Base-by-base conservation (phyloP, 2,888 invertebrate genomes). In the Kryphioiulus occultus region DNA sequence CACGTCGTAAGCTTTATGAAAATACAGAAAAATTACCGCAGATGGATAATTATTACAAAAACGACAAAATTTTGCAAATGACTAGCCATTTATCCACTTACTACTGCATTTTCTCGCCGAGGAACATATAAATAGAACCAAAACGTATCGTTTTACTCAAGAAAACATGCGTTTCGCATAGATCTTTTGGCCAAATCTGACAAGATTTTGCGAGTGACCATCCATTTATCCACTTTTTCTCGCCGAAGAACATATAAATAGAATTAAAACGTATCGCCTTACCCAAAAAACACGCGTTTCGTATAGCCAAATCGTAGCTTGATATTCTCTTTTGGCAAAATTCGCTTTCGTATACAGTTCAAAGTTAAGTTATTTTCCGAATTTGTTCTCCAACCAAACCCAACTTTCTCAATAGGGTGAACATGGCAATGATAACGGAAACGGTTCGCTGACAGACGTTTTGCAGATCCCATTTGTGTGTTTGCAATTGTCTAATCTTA, bases 401-500 rank as follows among this genome's bases (percentile, higher is more conserved):
- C 30, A 78, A 78, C 30, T 78, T 78, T 30, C 78, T 30, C 26
- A 78, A 78, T 30, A 78, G 10, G 30, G 30, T 78, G 78, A 12
- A 78, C 78, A 15, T 78, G 0, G 78, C 78, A 78, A 30, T 5
- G 85, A 85, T 85, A 85, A 44, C 85, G 44, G 85, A 85, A 85
- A 85, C 35, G 85, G 39, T 19, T 10, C 9, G 26, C 44, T 85
- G 85, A 85, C 39, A 85, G 85, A 85, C 85, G 44, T 2, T 85
- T 85, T 39, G 26, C 85, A 85, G 85, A 85, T 85, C 39, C 39
- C 39, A 39, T 85, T 44, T 85, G 39, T 85, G 85, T 85, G 39
- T 85, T 42, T 85, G 78, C 2, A 78, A 78, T 78, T 78, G 78
- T 78, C 78, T 78, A 78, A 78, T 30, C 78, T 30, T 9, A 78